Conservation (phyloP, 2,113 vertebrate genomes). For the Hypanus sabinus region DNA sequence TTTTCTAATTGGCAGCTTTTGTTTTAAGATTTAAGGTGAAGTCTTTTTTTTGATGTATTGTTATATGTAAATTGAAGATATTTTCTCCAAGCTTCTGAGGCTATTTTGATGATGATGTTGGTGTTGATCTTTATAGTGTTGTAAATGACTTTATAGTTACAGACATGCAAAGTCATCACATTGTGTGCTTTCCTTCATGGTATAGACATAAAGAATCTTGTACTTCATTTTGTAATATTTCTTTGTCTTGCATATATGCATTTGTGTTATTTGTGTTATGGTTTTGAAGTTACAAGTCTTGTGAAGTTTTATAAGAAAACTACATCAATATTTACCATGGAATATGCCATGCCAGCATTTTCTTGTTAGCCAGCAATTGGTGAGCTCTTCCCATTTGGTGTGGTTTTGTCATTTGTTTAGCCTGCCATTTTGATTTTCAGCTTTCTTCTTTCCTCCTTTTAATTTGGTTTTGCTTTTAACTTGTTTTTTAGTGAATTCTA, state of each 20-base stretch:
- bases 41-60: not conserved
- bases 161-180: not conserved
- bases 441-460: no score
- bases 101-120: not conserved
- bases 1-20: not conserved
- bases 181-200: not conserved
- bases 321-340: not conserved
- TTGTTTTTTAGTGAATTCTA: not conserved
- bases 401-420: not conserved
- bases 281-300: not conserved
- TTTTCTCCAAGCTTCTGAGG: not conserved
- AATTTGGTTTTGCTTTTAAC: not conserved
- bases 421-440: not conserved
- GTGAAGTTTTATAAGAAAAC: not conserved
- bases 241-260: not conserved
- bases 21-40: not conserved
- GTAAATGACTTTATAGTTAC: not conserved
- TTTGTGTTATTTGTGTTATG: not conserved
- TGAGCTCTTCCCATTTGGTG: not conserved
- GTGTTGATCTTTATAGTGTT: not conserved
- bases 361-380: not conserved
- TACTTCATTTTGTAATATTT: not conserved
- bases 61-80: not conserved
- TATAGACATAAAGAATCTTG: not conserved
- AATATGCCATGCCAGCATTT: not conserved